Evolutionary conservation across 1,140 invertebrate species (phyloP), one percentile per base, ranked within the genome.

Genomic region (Drosophila setifemur): DNA sequence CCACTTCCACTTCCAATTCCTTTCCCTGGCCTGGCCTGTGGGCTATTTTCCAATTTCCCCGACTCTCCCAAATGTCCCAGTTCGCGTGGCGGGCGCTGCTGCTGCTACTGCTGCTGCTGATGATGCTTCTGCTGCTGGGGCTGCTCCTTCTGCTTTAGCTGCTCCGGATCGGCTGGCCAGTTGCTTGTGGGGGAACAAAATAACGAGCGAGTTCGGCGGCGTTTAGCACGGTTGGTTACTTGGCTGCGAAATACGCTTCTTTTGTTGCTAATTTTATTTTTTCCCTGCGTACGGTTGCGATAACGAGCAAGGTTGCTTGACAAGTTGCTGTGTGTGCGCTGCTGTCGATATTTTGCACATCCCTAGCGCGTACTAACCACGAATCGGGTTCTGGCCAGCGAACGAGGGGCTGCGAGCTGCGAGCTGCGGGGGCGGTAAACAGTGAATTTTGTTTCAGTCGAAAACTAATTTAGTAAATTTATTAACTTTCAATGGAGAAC

Each of bases 231-330:
- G 39, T 60, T 31, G 18, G 39, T 60, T 31, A 71, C 53, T 71
- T 57, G 31, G 35, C 44, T 60, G 67, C 53, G 49, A 71, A 71
- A 71, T 60, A 44, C 60, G 53, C 67, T 71, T 71, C 67, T 71
- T 71, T 71, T 71, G 67, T 70, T 70, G 67, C 67, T 70, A 70
- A 70, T 50, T 70, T 70, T 70, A 72, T 72, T 72, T 73, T 64
- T 72, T 73, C 66, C 67, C 50, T 68, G 64, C 49, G 63, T 70
- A 71, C 68, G 40, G 55, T 60, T 58, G 57, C 57, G 64, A 61
- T 50, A 60, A 52, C 64, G 64, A 57, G 61, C 52, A 61, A 61
- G 57, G 57, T 61, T 61, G 57, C 57, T 61, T 53, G 37, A 52
- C 48, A 35, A 54, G 42, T 64, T 37, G 40, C 42, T 35, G n/a